Base-by-base conservation (phyloP, 2,113 vertebrate species). In the Gobiocypris rarus region DNA sequence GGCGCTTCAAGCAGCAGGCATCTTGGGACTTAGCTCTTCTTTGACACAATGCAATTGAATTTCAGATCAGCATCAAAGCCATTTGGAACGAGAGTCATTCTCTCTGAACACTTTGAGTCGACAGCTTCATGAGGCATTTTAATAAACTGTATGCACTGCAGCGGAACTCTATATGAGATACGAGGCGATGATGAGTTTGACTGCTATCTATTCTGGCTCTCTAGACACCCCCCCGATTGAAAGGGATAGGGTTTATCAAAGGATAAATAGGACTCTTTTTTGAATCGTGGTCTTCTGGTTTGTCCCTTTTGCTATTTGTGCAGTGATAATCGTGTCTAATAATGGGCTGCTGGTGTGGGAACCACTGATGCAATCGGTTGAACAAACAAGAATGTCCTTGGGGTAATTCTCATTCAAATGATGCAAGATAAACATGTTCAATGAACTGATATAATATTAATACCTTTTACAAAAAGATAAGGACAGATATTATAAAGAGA, bases 341-440 rank as follows among this genome's bases (percentile, higher is more conserved):
- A 76, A 70, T 41, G 58, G 15, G 56, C 24, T 31, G 78, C 41
- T 87, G 89, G 87, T 88, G 90, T 75, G 79, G 86, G 84, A 84
- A 88, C 88, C 89, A 83, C 87, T 86, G 88, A 86, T 76, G 69
- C 89, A 91, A 89, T 52, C 65, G 84, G 82, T 88, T 88, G 76
- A 83, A 80, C 87, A 61, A 2, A 88, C 87, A 86, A 87, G 43
- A 85, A 91, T 81, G 50, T 90, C 90, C 87, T 91, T 89, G 88
- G 89, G 90, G 91, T 90, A 89, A 89, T 91, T 90, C 90, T 92
- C 91, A 92, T 94, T 93, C 86, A 92, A 93, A 93, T 91, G 56
- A 90, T 89, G 86, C 89, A 90, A 90, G 86, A 87, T 71, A 6
- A 88, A 88, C 85, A 86, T 86, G 89, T 91, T 91, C 91, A 86